These are phyloP conservation scores for Ectemnius cavifrons DNA, from an alignment of 2,888 invertebrate genomes.

Conservation along the genomic window DNA sequence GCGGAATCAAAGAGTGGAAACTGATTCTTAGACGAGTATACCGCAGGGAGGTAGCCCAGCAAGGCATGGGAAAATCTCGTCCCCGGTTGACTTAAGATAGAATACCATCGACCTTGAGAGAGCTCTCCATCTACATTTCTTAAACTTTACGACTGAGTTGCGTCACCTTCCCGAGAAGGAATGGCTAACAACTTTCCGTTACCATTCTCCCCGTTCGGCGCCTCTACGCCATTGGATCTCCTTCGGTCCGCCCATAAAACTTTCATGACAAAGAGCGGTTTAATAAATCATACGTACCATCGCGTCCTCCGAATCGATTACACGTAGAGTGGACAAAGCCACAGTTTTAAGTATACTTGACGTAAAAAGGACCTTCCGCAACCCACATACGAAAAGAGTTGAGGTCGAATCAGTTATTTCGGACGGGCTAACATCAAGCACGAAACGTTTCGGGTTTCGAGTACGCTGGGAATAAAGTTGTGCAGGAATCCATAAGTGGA, in stretches of 20 bases:
- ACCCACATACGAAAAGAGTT: neutral
- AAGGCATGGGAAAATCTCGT: constrained; percentile 17
- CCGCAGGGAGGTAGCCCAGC: constrained; percentile 18
- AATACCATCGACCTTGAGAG: constrained; percentile 38
- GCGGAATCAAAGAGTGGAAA: constrained; percentile 45
- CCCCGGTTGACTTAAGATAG: constrained; percentile 31
- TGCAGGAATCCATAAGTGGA: constrained; percentile 13
- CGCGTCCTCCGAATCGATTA: neutral
- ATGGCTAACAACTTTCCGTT: constrained; percentile 10
- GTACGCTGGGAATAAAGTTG: neutral
- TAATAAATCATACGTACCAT: neutral
- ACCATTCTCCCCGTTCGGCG: neutral
- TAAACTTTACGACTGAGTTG: neutral
- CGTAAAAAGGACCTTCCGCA: neutral
- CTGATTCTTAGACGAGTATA: constrained; percentile 33
- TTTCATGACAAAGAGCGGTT: neutral
- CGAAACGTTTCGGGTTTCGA: neutral
- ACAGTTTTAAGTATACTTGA: neutral
- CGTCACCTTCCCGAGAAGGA: neutral
- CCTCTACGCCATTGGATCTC: neutral
- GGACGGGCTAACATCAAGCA: neutral
- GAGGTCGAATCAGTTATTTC: neutral
- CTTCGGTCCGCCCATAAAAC: neutral
- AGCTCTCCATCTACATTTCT: neutral
- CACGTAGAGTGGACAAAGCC: neutral